Evolutionary conservation across 2,888 invertebrate species (phyloP).

Genomic region (Helicoverpa assulta): DNA sequence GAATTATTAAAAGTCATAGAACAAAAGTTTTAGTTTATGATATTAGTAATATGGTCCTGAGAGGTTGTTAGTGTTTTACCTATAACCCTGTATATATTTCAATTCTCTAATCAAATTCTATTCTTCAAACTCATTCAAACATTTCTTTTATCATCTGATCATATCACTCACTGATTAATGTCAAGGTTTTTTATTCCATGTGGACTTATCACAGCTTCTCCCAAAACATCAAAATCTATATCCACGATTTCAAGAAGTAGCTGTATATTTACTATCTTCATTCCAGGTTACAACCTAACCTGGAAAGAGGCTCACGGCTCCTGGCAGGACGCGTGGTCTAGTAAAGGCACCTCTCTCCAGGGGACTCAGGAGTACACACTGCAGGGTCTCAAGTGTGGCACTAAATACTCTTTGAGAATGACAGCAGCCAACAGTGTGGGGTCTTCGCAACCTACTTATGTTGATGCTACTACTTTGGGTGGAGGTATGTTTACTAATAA

Average conservation of each 20-base stretch:
- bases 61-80: no score
- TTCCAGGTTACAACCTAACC: slow-evolving; percentile 85
- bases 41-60: no score
- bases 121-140: no score
- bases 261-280: background rate
- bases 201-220: no score
- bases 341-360: slow-evolving; percentile 90
- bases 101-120: no score
- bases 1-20: no score
- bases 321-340: slow-evolving; percentile 91
- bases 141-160: no score
- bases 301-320: slow-evolving; percentile 87
- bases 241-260: background rate
- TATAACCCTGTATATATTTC: no score
- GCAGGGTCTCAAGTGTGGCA: slow-evolving; percentile 95
- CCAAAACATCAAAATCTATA: no score
- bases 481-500: slow-evolving; percentile 76
- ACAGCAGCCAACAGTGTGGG: slow-evolving; percentile 95
- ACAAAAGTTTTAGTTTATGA: no score
- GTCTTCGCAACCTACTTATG: slow-evolving; percentile 92
- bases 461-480: slow-evolving; percentile 91
- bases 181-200: no score
- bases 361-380: slow-evolving; percentile 91
- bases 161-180: no score
- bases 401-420: slow-evolving; percentile 94